phyloP scores from a whole-genome alignment of 92 coral and sea anemone species.

The Palythoa grandis region DNA sequence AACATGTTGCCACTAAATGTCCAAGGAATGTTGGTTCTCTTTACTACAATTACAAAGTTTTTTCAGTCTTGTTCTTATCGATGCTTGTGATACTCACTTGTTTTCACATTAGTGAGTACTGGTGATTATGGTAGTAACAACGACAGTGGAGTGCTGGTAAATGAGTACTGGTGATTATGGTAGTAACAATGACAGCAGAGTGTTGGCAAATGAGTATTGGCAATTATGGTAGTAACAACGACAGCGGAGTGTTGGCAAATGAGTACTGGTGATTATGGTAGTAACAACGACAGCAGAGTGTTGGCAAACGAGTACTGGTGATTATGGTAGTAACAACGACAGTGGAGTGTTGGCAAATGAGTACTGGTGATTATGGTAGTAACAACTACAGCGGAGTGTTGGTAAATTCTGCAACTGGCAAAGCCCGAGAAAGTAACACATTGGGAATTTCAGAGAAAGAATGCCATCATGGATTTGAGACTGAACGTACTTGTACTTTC shows the following conservation, averaged over 20 bases:
- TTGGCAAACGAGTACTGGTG: too few relatives aligned
- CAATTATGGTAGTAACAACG: too few relatives aligned
- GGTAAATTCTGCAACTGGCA: slow-evolving; percentile 59
- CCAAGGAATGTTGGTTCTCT: slow-evolving; percentile 67
- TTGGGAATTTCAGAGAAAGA: slow-evolving; percentile 57
- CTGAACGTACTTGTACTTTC: slow-evolving; percentile 50
- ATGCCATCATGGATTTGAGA: slow-evolving; percentile 45
- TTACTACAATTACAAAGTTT: slow-evolving; percentile 62
- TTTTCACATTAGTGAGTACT: slow-evolving; percentile 56
- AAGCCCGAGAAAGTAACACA: slow-evolving; percentile 58
- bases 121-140: too few relatives aligned
- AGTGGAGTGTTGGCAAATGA: slow-evolving; percentile 60
- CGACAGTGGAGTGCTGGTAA: too few relatives aligned
- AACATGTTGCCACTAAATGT: slow-evolving; percentile 65
- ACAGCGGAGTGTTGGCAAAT: too few relatives aligned
- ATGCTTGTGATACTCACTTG: slow-evolving; percentile 72
- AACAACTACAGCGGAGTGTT: slow-evolving; percentile 70
- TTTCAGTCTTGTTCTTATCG: slow-evolving; percentile 69
- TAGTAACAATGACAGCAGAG: too few relatives aligned
- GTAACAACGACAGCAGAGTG: too few relatives aligned
- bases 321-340: slow-evolving; percentile 70
- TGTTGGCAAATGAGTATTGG: too few relatives aligned
- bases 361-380: slow-evolving; percentile 68
- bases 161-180: too few relatives aligned
- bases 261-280: too few relatives aligned